phyloP scores from a whole-genome alignment of 2,113 vertebrate genomes.

The Cygnus atratus region DNA sequence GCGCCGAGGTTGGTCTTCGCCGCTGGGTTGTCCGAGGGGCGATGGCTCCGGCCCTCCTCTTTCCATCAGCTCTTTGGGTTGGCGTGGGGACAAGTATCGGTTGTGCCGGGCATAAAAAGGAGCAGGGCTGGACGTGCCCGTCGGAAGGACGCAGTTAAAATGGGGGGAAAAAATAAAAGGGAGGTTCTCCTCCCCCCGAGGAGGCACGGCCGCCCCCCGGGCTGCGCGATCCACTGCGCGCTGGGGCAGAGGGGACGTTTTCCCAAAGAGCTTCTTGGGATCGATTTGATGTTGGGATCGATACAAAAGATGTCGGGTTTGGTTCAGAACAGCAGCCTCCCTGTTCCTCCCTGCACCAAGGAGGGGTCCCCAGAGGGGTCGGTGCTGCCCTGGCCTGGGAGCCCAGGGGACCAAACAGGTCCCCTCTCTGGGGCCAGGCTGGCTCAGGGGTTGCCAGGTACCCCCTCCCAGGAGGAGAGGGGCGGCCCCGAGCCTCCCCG shows the following conservation, averaged over 20 bases:
- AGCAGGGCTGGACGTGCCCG: fast-evolving
- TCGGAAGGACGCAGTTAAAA: neutral
- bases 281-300: no score
- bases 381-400: neutral
- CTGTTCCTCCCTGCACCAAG: neutral
- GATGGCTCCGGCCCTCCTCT: no score
- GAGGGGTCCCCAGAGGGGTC: neutral
- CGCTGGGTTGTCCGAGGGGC: no score
- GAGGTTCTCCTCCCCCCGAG: fast-evolving
- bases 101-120: fast-evolving
- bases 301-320: neutral
- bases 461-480: neutral
- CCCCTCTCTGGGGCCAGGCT: neutral
- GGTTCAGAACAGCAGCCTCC: neutral
- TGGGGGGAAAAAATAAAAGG: neutral
- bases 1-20: no score
- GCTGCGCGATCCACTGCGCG: neutral
- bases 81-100: neutral
- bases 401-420: no score
- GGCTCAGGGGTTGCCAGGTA: neutral
- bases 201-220: neutral
- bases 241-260: neutral
- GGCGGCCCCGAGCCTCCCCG: neutral
- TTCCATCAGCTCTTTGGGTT: no score
- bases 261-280: neutral